Evolutionary conservation across 2,797 vertebrate species (phyloP), one percentile per base, ranked within the genome.

Genomic region (Limosa lapponica): DNA sequence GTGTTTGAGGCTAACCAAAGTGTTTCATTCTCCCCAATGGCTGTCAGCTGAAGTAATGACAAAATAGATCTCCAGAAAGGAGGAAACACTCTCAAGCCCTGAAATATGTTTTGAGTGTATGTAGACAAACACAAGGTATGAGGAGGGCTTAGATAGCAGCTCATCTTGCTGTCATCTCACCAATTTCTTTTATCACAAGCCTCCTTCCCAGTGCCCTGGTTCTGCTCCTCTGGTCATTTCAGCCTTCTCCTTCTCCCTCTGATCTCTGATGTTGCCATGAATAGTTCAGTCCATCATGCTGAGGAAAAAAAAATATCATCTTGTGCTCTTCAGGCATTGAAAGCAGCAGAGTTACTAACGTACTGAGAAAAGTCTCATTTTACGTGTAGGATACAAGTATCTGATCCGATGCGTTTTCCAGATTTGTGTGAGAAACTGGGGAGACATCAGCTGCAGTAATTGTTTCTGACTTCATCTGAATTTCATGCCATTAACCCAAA

Each of bases 1-100:
- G 83, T 93, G 92, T 89, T 92, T 96, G 95, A 95, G 91, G 83
- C 86, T 87, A 74, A 93, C 70, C 90, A 73, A 91, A 93, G 74
- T 87, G 74, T 89, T 94, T 90, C 86, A 61, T 77, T 90, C 93
- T 95, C 74, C 74, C 71, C 78, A 87, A 16, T 1, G 18, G 24
- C 90, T 95, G 92, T 94, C 94, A 96, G 88, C 49, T 69, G 34
- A 87, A 72, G 59, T 71, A 94, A 96, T 85, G 93, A 92, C 90
- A 94, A 93, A 95, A 87, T 71, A 93, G 85, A 77, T 90, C 62
- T 93, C 62, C 59, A 74, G 54, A 85, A 93, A 65, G 57, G 36
- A 91, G 86, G 87, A 92, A 94, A 92, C 78, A 69, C 44, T 92
- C 88, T 82, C 67, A 78, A 74, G 52, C 71, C 72, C 83, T 85